Evolutionary conservation across 1,140 invertebrate species (phyloP), one percentile per base, ranked within the genome.

Genomic region (Ostrea edulis): DNA sequence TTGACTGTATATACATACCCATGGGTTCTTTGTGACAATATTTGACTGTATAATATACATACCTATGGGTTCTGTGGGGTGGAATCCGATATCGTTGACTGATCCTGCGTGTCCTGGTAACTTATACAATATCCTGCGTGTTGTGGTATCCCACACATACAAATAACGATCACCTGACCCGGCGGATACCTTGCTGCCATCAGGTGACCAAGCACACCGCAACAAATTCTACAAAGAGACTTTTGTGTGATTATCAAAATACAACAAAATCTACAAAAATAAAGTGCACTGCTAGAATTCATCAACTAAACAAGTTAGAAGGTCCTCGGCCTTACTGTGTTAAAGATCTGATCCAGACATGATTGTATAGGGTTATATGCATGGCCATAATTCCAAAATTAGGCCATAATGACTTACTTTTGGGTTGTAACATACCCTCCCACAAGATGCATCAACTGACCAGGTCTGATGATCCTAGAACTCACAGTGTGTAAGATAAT

Each of bases 61-160:
- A 97, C 97, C 94, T 86, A 99, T 97, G 9, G 99, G 98, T 95
- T 99, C 98, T 81, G 96, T 97, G 0, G 98, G 98, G 96, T 99
- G 99, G 93, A 99, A 99, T 94, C 98, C 97, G 0, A 99, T 97
- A 93, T 98, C 98, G 94, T 99, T 99, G 4, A 99, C 98, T 90
- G 98, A 98, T 29, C 99, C 99, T 95, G 98, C 98, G 95, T 99
- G 99, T 0, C 99, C 99, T 0, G 99, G 99, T 85, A 99, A 96
- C 95, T 99, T 99, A 95, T 99, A 99, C 4, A 99, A 94, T 91
- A 99, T 98, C 85, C 97, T 96, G 71, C 98, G 95, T 7, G 94
- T 93, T 3, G 97, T 98, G 3, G 98, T 98, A 95, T 99, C 98
- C 99, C 99, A 99, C 81, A 99, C 96, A 94, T 99, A 99, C 11